phyloP scores from a whole-genome alignment of 2,888 invertebrate species.

The Volucella inanis region DNA sequence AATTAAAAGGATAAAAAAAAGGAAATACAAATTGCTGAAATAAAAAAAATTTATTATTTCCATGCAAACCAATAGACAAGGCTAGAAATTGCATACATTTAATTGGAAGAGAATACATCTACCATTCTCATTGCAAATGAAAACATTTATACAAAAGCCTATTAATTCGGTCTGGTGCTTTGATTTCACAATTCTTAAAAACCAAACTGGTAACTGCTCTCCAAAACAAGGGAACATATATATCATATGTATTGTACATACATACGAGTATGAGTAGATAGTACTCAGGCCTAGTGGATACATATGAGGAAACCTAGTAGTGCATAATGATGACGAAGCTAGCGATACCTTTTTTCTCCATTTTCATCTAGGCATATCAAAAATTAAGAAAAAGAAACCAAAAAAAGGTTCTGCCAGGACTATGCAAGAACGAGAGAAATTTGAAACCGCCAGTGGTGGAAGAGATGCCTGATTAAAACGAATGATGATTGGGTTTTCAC shows the following conservation, averaged over 20 bases:
- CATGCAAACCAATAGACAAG: not conserved
- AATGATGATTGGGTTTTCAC: conserved; percentile 56
- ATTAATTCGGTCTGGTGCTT: conserved; percentile 19
- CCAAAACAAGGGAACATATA: not conserved
- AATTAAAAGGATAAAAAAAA: too few species aligned
- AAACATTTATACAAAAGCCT: conserved; percentile 5
- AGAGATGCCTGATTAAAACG: conserved; percentile 45
- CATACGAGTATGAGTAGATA: too few species aligned
- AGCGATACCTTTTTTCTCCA: conserved; percentile 25
- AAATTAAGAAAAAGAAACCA: conserved; percentile 29
- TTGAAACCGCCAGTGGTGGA: not conserved
- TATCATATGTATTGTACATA: too few species aligned
- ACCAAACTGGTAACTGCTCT: not conserved
- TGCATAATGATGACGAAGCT: conserved; percentile 16
- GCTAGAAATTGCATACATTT: too few species aligned
- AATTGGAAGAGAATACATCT: not conserved
- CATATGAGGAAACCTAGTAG: not conserved
- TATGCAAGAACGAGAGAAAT: not conserved
- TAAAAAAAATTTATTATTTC: too few species aligned
- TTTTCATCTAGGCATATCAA: not conserved
- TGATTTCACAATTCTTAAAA: conserved; percentile 14
- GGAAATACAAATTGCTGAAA: too few species aligned
- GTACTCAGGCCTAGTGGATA: too few species aligned
- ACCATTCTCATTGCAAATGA: not conserved
- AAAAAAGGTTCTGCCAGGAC: conserved; percentile 3